Conservation (phyloP, 2,113 vertebrate genomes). For the Cyanocitta stelleri region DNA sequence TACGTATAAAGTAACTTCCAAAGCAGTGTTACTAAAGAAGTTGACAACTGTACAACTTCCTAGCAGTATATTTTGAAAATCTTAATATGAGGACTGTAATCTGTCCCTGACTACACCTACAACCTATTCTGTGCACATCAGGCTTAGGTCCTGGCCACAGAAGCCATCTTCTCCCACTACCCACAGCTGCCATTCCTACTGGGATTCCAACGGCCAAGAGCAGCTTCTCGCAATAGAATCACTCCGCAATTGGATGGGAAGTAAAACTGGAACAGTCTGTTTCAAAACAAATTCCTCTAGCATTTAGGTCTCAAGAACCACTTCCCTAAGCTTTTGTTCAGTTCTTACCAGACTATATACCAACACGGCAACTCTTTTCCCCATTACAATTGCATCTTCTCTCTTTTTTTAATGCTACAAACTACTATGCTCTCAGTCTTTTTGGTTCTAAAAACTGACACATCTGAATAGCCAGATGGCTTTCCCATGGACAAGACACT, state of each 20-base stretch:
- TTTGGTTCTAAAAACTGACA: background rate
- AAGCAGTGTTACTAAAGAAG: background rate
- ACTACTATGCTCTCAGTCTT: background rate
- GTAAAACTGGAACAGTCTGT: background rate
- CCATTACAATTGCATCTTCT: background rate
- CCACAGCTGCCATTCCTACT: background rate
- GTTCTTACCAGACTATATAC: background rate
- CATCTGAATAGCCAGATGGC: background rate
- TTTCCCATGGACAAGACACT: background rate
- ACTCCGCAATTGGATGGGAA: background rate
- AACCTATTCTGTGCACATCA: background rate
- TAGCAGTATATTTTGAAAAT: background rate
- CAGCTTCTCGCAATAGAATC: fast-evolving
- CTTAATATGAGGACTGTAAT: background rate
- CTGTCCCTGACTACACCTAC: background rate
- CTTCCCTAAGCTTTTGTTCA: background rate
- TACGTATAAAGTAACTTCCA: background rate
- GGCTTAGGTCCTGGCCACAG: background rate
- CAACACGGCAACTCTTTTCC: background rate
- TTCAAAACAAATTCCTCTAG: background rate
- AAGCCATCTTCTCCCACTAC: background rate
- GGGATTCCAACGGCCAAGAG: fast-evolving
- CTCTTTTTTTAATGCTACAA: background rate
- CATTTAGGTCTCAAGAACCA: background rate
- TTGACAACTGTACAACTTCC: fast-evolving